Base-by-base conservation (phyloP, 37 sponge, comb jelly and placozoan genomes). In the Agelas oroides region DNA sequence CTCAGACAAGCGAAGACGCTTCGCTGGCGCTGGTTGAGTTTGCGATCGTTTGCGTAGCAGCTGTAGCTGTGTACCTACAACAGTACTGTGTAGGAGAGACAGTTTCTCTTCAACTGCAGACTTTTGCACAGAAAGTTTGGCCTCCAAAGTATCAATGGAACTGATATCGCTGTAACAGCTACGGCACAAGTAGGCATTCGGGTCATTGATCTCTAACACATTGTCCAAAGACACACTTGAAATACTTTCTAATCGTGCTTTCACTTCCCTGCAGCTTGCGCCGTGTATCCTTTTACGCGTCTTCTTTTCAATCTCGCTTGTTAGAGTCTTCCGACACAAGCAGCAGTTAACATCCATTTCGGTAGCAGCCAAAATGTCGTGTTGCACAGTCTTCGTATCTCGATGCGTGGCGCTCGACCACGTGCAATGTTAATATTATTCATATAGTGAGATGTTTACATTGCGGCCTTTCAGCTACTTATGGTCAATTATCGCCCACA, bases 231-330 rank as follows among this genome's bases (percentile, higher is more conserved):
- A 20, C 2, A 53, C 25, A 41, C 39, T 36, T 46, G 70, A 34
- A 14, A 81, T 28, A 20, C 5, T 35, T 30, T 70, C 30, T 24
- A 81, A 59, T 15, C 67, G 36, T 24, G 24, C 27, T 28, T 53
- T 46, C 5, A 20, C 71, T 69, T 19, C 57, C 24, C 12, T 25
- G 52, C 70, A 81, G 12, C 40, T 36, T 27, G 21, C 31, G 23
- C 27, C 68, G 5, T 83, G 73, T 52, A 73, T 28, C 65, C 54
- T 83, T 33, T 62, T 73, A 30, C 56, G n/a, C n/a, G n/a, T n/a
- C n/a, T n/a, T 73, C 31, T 59, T 83, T 62, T 32, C 72, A 38
- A 30, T 31, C 58, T 77, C 78, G 53, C 15, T 15, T 19, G 58
- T 19, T 18, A 19, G 17, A 56, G 15, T n/a, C n/a, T n/a, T 56